These are phyloP conservation scores for Plotosus lineatus DNA, from an alignment of 2,113 vertebrate species.

Conservation along the genomic window DNA sequence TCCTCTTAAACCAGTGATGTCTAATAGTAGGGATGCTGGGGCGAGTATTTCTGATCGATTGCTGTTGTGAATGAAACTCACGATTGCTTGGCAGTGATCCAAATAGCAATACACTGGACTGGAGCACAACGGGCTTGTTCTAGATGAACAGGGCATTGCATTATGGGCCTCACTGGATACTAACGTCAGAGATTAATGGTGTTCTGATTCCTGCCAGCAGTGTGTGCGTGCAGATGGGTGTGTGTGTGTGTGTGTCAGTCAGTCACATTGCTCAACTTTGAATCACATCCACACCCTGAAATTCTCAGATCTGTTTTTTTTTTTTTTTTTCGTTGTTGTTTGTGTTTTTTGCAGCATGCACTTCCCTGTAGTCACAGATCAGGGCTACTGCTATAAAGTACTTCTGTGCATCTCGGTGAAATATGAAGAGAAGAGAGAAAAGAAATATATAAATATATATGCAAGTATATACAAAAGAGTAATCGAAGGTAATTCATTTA, in stretches of 20 bases:
- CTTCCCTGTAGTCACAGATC: slow-evolving; percentile 44
- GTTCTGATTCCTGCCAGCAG: neutral
- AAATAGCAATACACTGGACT: slow-evolving; percentile 25
- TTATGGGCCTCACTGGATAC: neutral
- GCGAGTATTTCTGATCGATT: neutral
- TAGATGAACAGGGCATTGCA: neutral
- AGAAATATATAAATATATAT: neutral
- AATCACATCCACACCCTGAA: slow-evolving; percentile 40
- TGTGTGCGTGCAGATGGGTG: neutral
- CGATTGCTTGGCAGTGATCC: neutral
- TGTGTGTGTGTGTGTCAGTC: neutral
- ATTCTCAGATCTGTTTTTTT: slow-evolving; percentile 29
- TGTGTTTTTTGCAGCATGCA: slow-evolving; percentile 27
- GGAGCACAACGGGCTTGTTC: neutral
- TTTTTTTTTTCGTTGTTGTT: slow-evolving; percentile 19
- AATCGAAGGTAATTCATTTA: neutral
- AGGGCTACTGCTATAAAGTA: slow-evolving; percentile 43
- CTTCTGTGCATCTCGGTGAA: slow-evolving; percentile 25
- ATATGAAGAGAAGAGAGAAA: neutral
- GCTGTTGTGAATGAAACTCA: neutral
- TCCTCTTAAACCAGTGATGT: slow-evolving; percentile 3
- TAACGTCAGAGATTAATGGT: neutral
- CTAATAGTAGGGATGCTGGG: slow-evolving; percentile 3
- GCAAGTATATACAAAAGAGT: neutral
- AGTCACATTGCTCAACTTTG: slow-evolving; percentile 38